Evolutionary conservation across 2,888 invertebrate genomes (phyloP).

Genomic region (Orthonevra nobilis): DNA sequence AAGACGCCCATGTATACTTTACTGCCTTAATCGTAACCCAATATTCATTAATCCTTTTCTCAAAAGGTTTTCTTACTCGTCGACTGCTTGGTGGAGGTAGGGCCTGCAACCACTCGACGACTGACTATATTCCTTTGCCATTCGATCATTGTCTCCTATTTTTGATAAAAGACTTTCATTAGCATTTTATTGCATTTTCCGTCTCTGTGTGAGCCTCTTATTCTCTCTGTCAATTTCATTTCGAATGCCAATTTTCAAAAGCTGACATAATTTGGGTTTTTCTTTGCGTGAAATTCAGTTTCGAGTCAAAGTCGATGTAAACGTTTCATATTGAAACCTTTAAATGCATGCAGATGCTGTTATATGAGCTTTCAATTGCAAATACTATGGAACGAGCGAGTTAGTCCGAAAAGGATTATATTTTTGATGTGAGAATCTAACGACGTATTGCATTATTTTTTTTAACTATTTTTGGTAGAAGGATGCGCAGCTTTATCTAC

Average conservation of each 20-base stretch:
- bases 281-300: constrained; percentile 44
- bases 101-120: constrained; percentile 14
- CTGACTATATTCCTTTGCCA: constrained; percentile 48
- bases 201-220: constrained; percentile 18
- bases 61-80: constrained; percentile 38
- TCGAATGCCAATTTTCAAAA: constrained; percentile 34
- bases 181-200: constrained; percentile 68
- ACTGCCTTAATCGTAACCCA: constrained; percentile 30
- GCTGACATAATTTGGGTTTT: constrained; percentile 57
- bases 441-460: too few relatives aligned
- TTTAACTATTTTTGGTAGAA: too few relatives aligned
- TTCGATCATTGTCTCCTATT: constrained; percentile 51
- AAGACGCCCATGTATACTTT: constrained; percentile 13
- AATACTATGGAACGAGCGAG: neutral
- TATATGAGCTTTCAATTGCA: constrained; percentile 46
- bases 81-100: constrained; percentile 12
- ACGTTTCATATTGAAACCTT: constrained; percentile 48
- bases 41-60: constrained; percentile 62
- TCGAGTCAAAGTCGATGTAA: constrained; percentile 29
- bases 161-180: constrained; percentile 63
- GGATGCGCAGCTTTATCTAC: neutral
- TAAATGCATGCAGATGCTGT: constrained; percentile 42
- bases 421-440: too few relatives aligned
- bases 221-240: constrained; percentile 38
- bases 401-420: too few relatives aligned